Evolutionary conservation across 1,140 invertebrate species (phyloP), one percentile per base, ranked within the genome.

Genomic region (Aradophagus sp.): DNA sequence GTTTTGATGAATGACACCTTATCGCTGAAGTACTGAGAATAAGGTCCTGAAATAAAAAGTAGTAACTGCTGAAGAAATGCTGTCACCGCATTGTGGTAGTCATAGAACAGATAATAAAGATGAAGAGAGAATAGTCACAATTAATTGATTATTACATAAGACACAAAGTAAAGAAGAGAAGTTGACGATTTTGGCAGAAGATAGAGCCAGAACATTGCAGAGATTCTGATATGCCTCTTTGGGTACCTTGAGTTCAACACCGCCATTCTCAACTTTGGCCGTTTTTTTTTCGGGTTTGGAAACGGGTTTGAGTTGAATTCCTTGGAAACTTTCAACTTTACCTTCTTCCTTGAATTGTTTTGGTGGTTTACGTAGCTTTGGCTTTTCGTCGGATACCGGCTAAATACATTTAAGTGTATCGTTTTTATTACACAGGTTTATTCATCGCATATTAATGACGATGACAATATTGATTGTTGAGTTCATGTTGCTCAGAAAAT

Each of bases 231-330:
- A 35, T 35, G 36, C 70, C 75, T 56, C 73, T 53, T 70, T 47
- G 71, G 76, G 75, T 85, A 86, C 84, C 84, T 85, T 85, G 12
- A 86, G 67, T 16, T 79, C 77, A 48, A 81, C 32, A 68, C 34
- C 65, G 68, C 79, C 80, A 75, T 84, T 85, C 75, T 86, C 85
- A 70, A 86, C 80, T 75, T 84, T 75, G 83, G 82, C 70, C 80
- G 81, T 59, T 78, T 79, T 81, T 77, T 77, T 61, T 66, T 47
- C 44, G 13, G 68, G 32, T 87, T 84, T 88, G 50, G 78, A 27
- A 58, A 89, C 87, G 12, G 89, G 89, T 80, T 90, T 90, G 65
- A 90, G 86, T 81, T 90, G 87, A 61, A 90, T 83, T 41, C 75
- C 79, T 77, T 89, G 77, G 80, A 90, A 90, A 75, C 72, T 84